phyloP scores from a whole-genome alignment of 2,888 invertebrate genomes.

The Hyles lineata region DNA sequence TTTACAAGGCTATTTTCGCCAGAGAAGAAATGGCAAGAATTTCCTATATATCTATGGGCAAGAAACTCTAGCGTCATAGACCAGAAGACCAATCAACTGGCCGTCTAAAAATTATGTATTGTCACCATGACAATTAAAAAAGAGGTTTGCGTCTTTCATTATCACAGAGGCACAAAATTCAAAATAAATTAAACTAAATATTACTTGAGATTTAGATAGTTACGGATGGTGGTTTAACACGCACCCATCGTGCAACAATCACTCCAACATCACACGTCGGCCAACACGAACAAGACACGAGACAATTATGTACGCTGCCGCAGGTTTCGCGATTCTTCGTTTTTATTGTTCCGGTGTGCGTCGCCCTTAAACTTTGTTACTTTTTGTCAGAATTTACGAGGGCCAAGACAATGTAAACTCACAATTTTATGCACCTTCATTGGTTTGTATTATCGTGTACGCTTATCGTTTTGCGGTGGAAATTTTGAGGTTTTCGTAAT shows the following conservation, averaged over 20 bases:
- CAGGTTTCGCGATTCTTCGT: conserved; percentile 47
- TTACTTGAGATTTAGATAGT: conserved; percentile 8
- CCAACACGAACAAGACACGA: conserved; percentile 57
- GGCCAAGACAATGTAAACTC: conserved; percentile 50
- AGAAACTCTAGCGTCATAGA: no score
- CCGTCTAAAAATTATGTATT: background rate
- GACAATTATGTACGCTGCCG: conserved; percentile 60
- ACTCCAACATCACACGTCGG: conserved; percentile 53
- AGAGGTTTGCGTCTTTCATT: background rate
- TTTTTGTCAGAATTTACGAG: conserved; percentile 54
- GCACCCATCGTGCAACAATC: conserved; percentile 54
- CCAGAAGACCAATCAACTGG: background rate
- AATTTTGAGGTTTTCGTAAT: conserved; percentile 32
- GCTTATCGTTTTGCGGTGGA: conserved; percentile 34
- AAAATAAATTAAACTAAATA: background rate
- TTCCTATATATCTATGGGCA: no score
- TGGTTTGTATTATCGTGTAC: conserved; percentile 12
- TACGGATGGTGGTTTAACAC: conserved; percentile 42
- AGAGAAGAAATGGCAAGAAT: no score
- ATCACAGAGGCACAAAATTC: background rate
- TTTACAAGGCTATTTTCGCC: no score
- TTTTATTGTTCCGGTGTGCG: conserved; percentile 50
- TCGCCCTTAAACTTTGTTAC: conserved; percentile 44
- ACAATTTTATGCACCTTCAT: conserved; percentile 13
- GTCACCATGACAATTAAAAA: background rate